Evolutionary conservation across 2,888 invertebrate genomes (phyloP).

Genomic region (Spisula subtruncata): DNA sequence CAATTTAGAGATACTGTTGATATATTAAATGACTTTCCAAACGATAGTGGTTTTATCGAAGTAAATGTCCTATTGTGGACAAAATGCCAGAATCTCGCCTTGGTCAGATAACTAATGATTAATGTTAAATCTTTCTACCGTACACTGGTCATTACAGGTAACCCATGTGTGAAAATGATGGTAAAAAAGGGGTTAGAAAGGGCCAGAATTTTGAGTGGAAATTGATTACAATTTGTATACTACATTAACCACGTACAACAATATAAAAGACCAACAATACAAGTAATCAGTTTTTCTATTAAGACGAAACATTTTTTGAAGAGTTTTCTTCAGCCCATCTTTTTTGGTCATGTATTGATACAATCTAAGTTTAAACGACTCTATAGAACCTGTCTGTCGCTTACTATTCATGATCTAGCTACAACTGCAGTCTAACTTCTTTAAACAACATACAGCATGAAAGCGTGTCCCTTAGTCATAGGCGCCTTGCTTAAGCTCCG

Average conservation of each 20-base stretch:
- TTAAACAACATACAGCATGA: too few relatives aligned
- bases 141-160: neutral
- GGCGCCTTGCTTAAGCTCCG: too few relatives aligned
- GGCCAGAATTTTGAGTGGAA: neutral
- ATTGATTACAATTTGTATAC: conserved; percentile 3
- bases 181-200: conserved; percentile 4
- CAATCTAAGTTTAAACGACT: too few relatives aligned
- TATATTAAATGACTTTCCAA: conserved; percentile 2
- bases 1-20: conserved; percentile 28
- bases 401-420: too few relatives aligned
- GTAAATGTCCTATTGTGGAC: neutral
- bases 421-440: too few relatives aligned
- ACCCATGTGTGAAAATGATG: neutral
- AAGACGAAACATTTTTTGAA: neutral
- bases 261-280: neutral
- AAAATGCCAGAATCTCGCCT: neutral
- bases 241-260: neutral
- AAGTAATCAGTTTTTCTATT: neutral
- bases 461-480: too few relatives aligned
- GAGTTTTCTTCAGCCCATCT: too few relatives aligned
- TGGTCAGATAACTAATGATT: conserved; percentile 16
- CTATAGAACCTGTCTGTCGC: too few relatives aligned
- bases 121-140: neutral
- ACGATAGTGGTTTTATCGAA: conserved; percentile 3
- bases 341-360: too few relatives aligned